phyloP scores from a whole-genome alignment of 2,888 invertebrate species.

The Cordilura impudica region DNA sequence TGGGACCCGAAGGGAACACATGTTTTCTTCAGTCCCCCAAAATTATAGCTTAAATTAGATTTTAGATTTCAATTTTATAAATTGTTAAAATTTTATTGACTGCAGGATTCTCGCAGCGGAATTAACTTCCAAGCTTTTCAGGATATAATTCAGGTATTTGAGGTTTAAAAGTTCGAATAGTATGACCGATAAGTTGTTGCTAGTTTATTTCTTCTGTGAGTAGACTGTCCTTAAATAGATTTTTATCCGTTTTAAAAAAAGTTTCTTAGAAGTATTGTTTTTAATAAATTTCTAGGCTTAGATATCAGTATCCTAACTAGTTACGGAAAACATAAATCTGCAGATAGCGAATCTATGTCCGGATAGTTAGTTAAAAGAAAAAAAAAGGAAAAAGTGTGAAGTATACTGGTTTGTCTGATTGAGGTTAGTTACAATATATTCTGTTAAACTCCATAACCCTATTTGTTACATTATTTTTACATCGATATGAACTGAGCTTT shows the following conservation, averaged over 20 bases:
- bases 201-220: background rate
- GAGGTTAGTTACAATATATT: no score
- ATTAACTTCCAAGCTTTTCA: no score
- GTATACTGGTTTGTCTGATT: no score
- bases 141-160: constrained; percentile 6
- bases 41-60: background rate
- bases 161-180: background rate
- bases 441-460: no score
- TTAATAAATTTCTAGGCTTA: background rate
- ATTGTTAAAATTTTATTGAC: background rate
- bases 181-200: background rate
- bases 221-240: background rate
- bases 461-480: no score
- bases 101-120: background rate
- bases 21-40: background rate
- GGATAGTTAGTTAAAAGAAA: background rate
- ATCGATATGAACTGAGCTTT: no score
- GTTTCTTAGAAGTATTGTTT: background rate
- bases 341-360: background rate
- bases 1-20: background rate
- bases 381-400: background rate
- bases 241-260: background rate
- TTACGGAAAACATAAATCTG: background rate
- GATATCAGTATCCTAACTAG: background rate
- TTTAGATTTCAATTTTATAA: background rate